phyloP scores from a whole-genome alignment of 2,113 vertebrate genomes.

The Dromiciops gliroides region DNA sequence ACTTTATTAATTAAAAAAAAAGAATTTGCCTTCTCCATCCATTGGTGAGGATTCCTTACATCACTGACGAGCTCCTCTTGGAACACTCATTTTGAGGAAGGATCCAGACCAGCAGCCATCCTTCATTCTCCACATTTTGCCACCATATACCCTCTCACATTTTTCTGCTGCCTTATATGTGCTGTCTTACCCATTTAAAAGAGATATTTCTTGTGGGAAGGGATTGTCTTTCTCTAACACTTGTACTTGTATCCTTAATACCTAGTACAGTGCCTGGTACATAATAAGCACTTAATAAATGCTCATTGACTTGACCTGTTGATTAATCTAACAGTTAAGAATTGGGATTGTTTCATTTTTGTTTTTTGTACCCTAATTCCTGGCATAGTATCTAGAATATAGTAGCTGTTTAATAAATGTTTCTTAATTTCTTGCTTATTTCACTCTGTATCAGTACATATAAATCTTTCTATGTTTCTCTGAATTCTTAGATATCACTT shows the following conservation, averaged over 20 bases:
- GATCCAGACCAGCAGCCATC: not conserved
- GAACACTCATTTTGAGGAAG: not conserved
- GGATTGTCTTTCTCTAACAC: not conserved
- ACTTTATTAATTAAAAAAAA: too few species aligned
- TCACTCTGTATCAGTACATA: not conserved
- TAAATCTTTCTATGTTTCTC: not conserved
- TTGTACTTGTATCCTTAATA: not conserved
- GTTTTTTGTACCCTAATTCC: not conserved
- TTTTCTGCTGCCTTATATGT: not conserved
- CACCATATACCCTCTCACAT: not conserved
- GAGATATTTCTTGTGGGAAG: not conserved
- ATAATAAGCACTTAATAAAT: too few species aligned
- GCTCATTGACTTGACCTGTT: not conserved
- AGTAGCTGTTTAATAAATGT: not conserved
- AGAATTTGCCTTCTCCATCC: not conserved
- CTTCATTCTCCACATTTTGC: not conserved
- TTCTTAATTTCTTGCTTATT: not conserved
- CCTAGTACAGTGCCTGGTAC: not conserved
- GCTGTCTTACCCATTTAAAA: not conserved
- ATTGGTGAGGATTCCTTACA: not conserved
- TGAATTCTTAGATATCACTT: not conserved
- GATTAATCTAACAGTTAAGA: not conserved
- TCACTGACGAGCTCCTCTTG: not conserved
- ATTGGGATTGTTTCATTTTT: not conserved
- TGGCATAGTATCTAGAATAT: not conserved